Evolutionary conservation across 1,140 invertebrate species (phyloP).

Genomic region (Homarus americanus): DNA sequence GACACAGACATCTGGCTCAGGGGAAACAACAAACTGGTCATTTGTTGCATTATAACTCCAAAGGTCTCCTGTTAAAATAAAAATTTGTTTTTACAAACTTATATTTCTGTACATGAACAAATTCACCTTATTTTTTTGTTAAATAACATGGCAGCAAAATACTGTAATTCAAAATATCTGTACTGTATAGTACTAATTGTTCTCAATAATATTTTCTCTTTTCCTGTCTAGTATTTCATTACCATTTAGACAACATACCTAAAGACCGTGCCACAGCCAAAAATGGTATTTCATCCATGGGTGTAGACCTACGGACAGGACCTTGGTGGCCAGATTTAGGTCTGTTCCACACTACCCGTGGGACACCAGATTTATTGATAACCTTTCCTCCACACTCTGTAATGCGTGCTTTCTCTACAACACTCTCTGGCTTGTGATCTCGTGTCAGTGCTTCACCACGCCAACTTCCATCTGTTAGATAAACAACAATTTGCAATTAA

Average conservation of each 20-base stretch:
- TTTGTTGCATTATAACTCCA: constrained; percentile 97
- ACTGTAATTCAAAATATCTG: too few relatives aligned
- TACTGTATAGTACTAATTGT: too few relatives aligned
- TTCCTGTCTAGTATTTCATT: background rate
- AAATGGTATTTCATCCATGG: constrained; percentile 97
- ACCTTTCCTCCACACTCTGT: constrained; percentile 90
- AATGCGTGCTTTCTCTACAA: constrained; percentile 91
- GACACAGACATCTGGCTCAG: constrained; percentile 96
- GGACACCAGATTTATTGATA: constrained; percentile 91
- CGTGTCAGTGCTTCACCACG: constrained; percentile 87
- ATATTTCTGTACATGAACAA: too few relatives aligned
- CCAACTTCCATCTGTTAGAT: constrained; percentile 83
- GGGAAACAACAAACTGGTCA: constrained; percentile 96
- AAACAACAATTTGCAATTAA: background rate
- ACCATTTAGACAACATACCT: constrained; percentile 81
- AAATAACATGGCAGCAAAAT: too few relatives aligned
- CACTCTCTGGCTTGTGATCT: constrained; percentile 97
- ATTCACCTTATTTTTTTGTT: too few relatives aligned
- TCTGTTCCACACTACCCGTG: constrained; percentile 97
- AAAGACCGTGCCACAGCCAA: constrained; percentile 95
- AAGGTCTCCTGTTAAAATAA: constrained; percentile 86
- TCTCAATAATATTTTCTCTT: too few relatives aligned
- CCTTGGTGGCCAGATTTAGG: constrained; percentile 84
- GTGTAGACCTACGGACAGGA: constrained; percentile 89
- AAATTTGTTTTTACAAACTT: background rate